These are phyloP conservation scores for Grus americana DNA, from an alignment of 2,113 vertebrate species.

Conservation along the genomic window DNA sequence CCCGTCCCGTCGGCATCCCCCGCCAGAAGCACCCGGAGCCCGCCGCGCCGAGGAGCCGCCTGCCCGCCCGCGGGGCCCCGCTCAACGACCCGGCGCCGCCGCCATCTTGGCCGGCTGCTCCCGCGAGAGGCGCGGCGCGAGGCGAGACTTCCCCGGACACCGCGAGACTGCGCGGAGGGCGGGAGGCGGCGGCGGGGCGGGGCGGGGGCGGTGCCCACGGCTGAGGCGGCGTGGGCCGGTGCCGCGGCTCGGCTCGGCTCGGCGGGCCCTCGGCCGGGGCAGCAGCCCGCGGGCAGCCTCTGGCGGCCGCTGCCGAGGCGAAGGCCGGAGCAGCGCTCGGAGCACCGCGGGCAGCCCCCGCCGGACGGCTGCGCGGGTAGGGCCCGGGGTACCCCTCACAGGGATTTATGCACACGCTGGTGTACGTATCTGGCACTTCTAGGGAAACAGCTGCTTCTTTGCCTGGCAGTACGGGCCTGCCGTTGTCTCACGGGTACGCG, in stretches of 20 bases:
- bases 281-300: too few relatives aligned
- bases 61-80: not conserved
- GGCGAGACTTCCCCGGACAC: not conserved
- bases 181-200: too few relatives aligned
- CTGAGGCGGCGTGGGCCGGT: too few relatives aligned
- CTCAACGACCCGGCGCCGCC: not conserved
- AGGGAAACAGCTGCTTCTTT: not conserved
- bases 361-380: not conserved
- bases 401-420: not conserved
- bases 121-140: not conserved
- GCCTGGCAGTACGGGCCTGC: not conserved
- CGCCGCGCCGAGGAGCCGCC: not conserved
- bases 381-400: too few relatives aligned
- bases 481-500: not conserved
- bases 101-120: constrained; percentile 26
- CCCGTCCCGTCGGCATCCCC: constrained; percentile 59
- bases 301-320: not conserved
- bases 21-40: not conserved
- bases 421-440: too few relatives aligned
- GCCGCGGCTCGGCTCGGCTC: too few relatives aligned
- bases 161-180: not conserved
- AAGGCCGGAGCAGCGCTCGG: not conserved
- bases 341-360: not conserved
- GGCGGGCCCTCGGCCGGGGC: not conserved
- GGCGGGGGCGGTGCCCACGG: too few relatives aligned